phyloP scores from a whole-genome alignment of 2,797 vertebrate genomes.

The Columba guinea region DNA sequence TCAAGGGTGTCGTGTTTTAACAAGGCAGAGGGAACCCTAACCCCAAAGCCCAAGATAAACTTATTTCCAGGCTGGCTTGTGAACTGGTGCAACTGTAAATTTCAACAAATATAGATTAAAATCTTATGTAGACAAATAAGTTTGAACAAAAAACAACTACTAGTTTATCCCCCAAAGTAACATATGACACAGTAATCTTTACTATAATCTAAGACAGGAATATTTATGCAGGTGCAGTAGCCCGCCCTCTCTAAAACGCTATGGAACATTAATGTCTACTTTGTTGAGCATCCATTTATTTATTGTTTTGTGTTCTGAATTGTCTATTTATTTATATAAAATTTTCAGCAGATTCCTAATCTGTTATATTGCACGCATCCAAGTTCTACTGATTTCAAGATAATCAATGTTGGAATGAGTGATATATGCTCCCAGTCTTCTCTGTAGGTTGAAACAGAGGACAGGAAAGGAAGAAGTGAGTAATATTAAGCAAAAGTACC shows the following conservation, averaged over 20 bases:
- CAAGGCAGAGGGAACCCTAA: background rate
- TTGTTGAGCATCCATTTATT: background rate
- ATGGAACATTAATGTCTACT: background rate
- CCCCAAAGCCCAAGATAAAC: background rate
- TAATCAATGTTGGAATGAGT: background rate
- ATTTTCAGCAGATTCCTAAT: background rate
- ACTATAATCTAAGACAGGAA: background rate
- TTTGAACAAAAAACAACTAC: background rate
- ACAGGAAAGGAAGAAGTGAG: background rate
- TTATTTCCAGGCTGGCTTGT: background rate
- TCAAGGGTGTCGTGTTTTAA: background rate
- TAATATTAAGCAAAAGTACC: background rate
- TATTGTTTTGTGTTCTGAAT: background rate
- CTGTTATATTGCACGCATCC: background rate
- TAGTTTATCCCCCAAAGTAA: background rate
- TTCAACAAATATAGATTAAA: background rate
- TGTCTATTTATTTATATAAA: background rate
- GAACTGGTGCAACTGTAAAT: background rate
- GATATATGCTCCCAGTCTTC: background rate
- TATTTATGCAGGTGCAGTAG: background rate
- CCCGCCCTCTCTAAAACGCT: background rate
- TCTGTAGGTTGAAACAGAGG: background rate
- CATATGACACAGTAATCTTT: background rate
- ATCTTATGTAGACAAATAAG: background rate
- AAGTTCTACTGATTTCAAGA: background rate